Percentiles rank a stretch among this genome's conserved stretches.
Conservation (phyloP, 2,797 vertebrate species). For the Trachops cirrhosus region DNA sequence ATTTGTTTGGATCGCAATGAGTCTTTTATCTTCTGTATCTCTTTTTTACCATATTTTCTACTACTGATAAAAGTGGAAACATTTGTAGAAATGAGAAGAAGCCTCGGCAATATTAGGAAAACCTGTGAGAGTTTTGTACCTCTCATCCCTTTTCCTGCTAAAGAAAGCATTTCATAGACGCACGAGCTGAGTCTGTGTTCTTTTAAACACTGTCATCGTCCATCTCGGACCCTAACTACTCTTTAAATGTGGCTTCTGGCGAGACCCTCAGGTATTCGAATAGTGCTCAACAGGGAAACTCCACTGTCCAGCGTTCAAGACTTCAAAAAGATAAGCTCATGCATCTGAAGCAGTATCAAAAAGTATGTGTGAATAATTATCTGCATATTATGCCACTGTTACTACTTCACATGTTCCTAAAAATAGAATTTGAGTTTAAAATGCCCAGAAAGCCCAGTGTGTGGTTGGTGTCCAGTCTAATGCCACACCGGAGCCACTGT, state of each 20-base stretch:
- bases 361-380: conserved; percentile 41
- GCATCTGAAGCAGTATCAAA: conserved; percentile 14
- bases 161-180: neutral
- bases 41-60: neutral
- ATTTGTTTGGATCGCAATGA: neutral
- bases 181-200: neutral
- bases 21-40: neutral
- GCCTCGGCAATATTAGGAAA: neutral
- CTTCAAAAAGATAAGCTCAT: neutral
- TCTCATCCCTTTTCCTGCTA: neutral
- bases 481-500: neutral
- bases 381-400: neutral
- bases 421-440: conserved; percentile 45
- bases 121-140: neutral
- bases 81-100: neutral
- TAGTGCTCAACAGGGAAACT: neutral
- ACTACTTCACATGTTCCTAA: conserved; percentile 19
- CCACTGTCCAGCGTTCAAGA: neutral
- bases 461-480: neutral
- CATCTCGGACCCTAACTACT: neutral
- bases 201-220: neutral
- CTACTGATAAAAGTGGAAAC: neutral
- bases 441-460: neutral
- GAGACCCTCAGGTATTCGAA: neutral
- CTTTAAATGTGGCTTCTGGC: neutral